Conservation (phyloP, 2,888 invertebrate species). For the Laspeyria flexula region DNA sequence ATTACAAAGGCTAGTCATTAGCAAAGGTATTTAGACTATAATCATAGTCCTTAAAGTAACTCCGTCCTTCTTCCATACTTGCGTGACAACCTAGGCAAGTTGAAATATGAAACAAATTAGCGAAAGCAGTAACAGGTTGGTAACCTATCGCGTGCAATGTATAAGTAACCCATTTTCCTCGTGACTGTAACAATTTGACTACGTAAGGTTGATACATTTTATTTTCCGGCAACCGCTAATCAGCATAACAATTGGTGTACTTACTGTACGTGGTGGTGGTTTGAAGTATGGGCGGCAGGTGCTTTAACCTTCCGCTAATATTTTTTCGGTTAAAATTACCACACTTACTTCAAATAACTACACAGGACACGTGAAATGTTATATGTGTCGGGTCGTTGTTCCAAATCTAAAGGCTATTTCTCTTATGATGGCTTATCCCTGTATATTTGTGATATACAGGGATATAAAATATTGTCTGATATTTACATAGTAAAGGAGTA, state of each 20-base stretch:
- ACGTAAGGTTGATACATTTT: not conserved
- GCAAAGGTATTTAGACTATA: not conserved
- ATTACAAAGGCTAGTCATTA: not conserved
- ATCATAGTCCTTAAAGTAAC: not conserved
- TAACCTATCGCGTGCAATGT: constrained; percentile 11
- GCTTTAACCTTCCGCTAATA: not conserved
- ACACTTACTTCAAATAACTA: too few relatives aligned
- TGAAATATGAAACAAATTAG: constrained; percentile 5
- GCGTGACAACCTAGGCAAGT: not conserved
- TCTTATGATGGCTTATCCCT: too few relatives aligned
- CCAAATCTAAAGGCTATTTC: too few relatives aligned
- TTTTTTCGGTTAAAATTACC: too few relatives aligned
- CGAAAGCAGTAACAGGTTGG: constrained; percentile 12
- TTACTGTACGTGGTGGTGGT: not conserved
- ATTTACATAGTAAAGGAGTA: too few relatives aligned
- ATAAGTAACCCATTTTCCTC: constrained; percentile 11
- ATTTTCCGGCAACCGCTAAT: constrained; percentile 1
- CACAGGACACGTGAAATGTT: too few relatives aligned
- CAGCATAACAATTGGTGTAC: constrained; percentile 1
- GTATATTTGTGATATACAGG: too few relatives aligned
- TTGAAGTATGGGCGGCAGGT: not conserved
- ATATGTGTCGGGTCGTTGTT: too few relatives aligned
- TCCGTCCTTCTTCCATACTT: not conserved
- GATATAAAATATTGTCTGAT: too few relatives aligned
- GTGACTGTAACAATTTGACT: constrained; percentile 6